Percentiles rank a stretch among this genome's conserved stretches.
Evolutionary conservation across 2,797 vertebrate genomes (phyloP).

Genomic region (Sebastes matsubarae): DNA sequence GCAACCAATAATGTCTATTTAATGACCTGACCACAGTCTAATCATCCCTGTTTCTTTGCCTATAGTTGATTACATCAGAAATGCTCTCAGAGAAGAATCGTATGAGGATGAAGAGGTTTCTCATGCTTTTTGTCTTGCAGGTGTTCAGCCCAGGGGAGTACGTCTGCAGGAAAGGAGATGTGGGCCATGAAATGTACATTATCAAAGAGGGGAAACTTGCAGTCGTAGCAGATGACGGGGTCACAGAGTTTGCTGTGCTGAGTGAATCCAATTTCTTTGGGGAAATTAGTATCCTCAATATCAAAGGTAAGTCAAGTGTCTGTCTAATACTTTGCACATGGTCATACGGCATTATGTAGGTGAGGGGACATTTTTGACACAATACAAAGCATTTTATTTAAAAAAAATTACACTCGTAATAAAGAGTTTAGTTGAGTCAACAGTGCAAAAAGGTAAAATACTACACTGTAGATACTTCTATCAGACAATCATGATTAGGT

Average conservation of each 20-base stretch:
- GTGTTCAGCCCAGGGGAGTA: slow-evolving; percentile 95
- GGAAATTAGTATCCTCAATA: slow-evolving; percentile 96
- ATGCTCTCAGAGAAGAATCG: not conserved
- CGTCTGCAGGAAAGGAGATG: slow-evolving; percentile 92
- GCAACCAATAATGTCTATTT: too few species aligned
- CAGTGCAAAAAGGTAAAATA: not conserved
- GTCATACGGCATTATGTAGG: not conserved
- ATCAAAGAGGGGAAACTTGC: slow-evolving; percentile 92
- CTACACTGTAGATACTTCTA: not conserved
- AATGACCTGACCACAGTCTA: too few species aligned
- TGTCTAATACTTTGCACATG: not conserved
- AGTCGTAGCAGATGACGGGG: slow-evolving; percentile 91
- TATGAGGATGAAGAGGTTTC: not conserved
- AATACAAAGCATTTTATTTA: not conserved
- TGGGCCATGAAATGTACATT: slow-evolving; percentile 96
- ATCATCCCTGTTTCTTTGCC: not conserved
- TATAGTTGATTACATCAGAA: not conserved
- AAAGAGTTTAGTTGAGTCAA: not conserved
- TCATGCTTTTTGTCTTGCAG: slow-evolving; percentile 49
- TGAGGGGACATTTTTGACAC: not conserved
- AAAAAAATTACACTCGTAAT: not conserved
- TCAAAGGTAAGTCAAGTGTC: slow-evolving; percentile 83
- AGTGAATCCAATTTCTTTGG: slow-evolving; percentile 93
- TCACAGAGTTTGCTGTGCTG: slow-evolving; percentile 89
- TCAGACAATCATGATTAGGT: not conserved